phyloP scores from a whole-genome alignment of 1,140 invertebrate genomes.

The Drosophila quadrilineata region DNA sequence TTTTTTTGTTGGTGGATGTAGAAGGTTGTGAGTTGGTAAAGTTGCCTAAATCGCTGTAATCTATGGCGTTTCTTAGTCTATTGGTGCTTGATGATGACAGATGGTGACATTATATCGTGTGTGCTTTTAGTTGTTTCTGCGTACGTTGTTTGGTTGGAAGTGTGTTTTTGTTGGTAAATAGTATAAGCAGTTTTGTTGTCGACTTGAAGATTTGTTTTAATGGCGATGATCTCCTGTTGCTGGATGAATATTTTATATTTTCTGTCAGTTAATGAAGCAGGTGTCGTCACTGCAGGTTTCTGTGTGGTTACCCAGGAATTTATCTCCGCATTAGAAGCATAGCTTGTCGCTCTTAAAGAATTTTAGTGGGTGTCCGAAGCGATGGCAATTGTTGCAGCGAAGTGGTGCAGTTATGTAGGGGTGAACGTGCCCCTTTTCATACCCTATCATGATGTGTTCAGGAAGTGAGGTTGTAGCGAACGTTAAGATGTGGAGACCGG shows the following conservation, averaged over 20 bases:
- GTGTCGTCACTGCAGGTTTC: too few relatives aligned
- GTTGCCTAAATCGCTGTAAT: not conserved
- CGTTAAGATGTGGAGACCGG: not conserved
- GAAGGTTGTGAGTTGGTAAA: not conserved
- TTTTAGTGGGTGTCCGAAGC: constrained; percentile 3
- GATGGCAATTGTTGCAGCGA: not conserved
- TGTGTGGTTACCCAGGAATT: not conserved
- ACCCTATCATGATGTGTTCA: constrained; percentile 3
- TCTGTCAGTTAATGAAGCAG: constrained; percentile 1
- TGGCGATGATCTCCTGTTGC: constrained; percentile 4
- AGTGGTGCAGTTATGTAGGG: not conserved
- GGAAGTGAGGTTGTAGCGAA: not conserved
- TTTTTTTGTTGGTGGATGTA: not conserved
- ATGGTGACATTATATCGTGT: not conserved
- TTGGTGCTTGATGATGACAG: not conserved
- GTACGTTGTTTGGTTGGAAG: not conserved
- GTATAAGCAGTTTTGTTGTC: constrained; percentile 3
- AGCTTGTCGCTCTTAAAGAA: not conserved
- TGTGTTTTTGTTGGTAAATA: not conserved
- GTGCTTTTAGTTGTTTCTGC: not conserved
- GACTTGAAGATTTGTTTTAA: not conserved
- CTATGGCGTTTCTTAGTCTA: too few relatives aligned
- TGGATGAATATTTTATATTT: not conserved
- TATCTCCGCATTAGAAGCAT: not conserved
- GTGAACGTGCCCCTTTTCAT: constrained; percentile 1